phyloP scores from a whole-genome alignment of 2,113 vertebrate species.

The Myrmophylax atrothorax region DNA sequence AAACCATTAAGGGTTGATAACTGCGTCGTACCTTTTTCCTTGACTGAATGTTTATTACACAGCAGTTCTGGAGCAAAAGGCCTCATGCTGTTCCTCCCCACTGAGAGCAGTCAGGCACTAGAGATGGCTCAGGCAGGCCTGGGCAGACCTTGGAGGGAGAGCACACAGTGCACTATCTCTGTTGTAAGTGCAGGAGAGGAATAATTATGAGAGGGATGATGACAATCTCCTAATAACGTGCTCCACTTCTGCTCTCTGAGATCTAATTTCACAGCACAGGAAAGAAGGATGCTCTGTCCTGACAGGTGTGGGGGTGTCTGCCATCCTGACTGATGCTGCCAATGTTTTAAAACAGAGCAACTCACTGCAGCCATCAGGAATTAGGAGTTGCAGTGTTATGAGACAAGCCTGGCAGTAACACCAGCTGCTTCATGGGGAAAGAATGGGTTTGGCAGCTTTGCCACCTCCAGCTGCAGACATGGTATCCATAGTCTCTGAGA shows the following conservation, averaged over 20 bases:
- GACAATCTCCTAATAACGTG: background rate
- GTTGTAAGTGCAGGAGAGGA: background rate
- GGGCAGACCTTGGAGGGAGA: background rate
- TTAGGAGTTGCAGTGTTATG: background rate
- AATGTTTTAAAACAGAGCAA: background rate
- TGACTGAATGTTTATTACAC: background rate
- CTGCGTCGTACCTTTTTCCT: background rate
- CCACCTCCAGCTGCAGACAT: background rate
- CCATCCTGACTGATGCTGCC: background rate
- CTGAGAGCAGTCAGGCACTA: background rate
- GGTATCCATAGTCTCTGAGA: background rate
- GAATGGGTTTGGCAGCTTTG: slow-evolving; percentile 6
- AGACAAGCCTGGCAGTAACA: background rate
- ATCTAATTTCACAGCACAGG: background rate
- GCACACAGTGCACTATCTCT: background rate
- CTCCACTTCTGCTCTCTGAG: background rate
- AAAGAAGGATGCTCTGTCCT: background rate
- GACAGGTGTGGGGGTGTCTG: background rate
- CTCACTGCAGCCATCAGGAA: background rate
- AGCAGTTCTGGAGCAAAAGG: background rate
- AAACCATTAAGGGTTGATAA: background rate
- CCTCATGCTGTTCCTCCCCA: background rate
- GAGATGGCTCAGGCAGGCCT: background rate
- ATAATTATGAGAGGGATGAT: background rate
- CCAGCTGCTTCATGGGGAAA: background rate